Percentiles rank a stretch among this genome's conserved stretches.
Conservation (phyloP, 2,888 invertebrate species). For the Allolobophora icterica region DNA sequence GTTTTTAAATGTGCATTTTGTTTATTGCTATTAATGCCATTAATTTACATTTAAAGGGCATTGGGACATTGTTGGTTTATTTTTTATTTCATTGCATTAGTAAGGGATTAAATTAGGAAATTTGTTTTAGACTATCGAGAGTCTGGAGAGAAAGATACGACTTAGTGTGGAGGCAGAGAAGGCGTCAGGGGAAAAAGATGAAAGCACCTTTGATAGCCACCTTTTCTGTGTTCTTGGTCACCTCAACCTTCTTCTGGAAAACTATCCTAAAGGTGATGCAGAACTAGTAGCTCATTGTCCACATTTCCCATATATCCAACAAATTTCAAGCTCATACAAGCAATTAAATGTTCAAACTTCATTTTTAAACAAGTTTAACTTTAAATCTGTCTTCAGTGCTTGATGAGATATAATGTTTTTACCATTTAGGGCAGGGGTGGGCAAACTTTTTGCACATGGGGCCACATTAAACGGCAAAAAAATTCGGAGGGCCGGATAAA, state of each 20-base stretch:
- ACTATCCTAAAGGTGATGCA: conserved; percentile 86
- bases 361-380: neutral
- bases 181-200: neutral
- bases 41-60: neutral
- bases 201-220: conserved; percentile 70
- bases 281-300: neutral
- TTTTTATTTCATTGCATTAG: neutral
- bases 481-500: too few relatives aligned
- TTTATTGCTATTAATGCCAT: neutral
- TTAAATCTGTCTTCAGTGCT: too few relatives aligned
- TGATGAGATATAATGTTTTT: too few relatives aligned
- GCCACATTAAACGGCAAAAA: too few relatives aligned
- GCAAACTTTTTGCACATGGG: too few relatives aligned
- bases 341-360: neutral
- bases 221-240: conserved; percentile 94
- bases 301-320: neutral
- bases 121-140: conserved; percentile 35
- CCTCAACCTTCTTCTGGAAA: conserved; percentile 88
- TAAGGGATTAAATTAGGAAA: neutral
- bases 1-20: neutral
- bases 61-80: neutral
- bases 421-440: too few relatives aligned
- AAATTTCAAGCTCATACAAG: neutral
- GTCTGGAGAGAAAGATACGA: conserved; percentile 34
- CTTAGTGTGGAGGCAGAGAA: conserved; percentile 6